A percentile compares a stretch with the other conserved stretches of the same genome.
Conservation (phyloP, 2,113 vertebrate genomes). For the Oreochromis tanganicae region DNA sequence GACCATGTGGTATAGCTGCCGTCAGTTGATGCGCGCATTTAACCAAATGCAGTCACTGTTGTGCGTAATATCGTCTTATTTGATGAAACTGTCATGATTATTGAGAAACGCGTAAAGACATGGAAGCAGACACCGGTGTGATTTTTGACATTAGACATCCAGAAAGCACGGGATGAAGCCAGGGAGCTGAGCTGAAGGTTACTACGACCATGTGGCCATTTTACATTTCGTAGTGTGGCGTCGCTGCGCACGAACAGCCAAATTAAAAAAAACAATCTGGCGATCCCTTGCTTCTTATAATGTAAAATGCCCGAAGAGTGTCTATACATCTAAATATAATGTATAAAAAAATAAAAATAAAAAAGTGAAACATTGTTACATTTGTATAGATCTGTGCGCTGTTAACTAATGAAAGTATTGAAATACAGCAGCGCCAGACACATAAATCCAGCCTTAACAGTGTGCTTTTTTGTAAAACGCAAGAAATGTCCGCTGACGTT, state of each 20-base stretch:
- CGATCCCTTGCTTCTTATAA: background rate
- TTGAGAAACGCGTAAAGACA: background rate
- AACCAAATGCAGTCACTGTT: background rate
- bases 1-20: conserved; percentile 42
- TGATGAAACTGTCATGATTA: background rate
- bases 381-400: background rate
- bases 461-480: background rate
- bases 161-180: conserved; percentile 20
- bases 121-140: background rate
- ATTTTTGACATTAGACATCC: background rate
- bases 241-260: conserved; percentile 24
- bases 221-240: conserved; percentile 62
- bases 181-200: conserved; percentile 53
- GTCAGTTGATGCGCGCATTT: background rate
- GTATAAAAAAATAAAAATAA: accelerated
- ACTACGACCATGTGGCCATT: conserved; percentile 73
- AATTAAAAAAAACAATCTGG: accelerated
- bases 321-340: background rate
- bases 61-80: background rate
- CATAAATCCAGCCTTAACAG: background rate
- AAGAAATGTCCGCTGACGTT: background rate
- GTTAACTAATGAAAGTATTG: background rate
- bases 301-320: background rate
- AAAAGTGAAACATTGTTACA: background rate
- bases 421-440: background rate